phyloP scores from a whole-genome alignment of 2,113 vertebrate genomes.

The Orycteropus afer region DNA sequence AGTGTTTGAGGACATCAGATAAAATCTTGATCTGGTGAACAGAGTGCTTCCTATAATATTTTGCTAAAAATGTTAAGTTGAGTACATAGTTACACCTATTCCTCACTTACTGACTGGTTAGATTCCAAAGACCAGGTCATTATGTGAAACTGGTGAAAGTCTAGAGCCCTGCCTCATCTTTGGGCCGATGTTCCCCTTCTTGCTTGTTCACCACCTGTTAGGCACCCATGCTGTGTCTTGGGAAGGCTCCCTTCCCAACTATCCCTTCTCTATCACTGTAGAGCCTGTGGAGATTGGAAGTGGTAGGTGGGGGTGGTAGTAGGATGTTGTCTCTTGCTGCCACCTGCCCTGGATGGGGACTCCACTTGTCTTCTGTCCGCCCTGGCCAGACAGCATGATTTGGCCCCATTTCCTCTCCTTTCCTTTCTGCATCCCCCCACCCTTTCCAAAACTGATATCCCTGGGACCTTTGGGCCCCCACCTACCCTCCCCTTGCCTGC shows the following conservation, averaged over 20 bases:
- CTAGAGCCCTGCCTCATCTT: too few relatives aligned
- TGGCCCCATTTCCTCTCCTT: neutral
- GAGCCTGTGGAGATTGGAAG: neutral
- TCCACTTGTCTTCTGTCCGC: neutral
- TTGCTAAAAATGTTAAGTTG: constrained; percentile 30
- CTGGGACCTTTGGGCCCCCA: neutral
- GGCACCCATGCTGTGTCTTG: too few relatives aligned
- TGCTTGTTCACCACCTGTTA: too few relatives aligned
- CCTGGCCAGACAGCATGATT: neutral
- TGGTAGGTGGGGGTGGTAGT: too few relatives aligned
- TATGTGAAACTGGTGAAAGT: too few relatives aligned
- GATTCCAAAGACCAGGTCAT: neutral
- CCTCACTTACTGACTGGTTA: neutral
- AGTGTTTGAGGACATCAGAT: neutral
- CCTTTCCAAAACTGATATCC: too few relatives aligned
- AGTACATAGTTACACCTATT: neutral
- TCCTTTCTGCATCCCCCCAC: neutral
- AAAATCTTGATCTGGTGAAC: neutral
- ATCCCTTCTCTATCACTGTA: neutral
- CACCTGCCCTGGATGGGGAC: neutral
- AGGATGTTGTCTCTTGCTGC: too few relatives aligned
- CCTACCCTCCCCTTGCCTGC: neutral
- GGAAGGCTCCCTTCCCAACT: too few relatives aligned
- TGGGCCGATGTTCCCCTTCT: too few relatives aligned
- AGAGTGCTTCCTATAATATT: neutral